A percentile compares a stretch with the other conserved stretches of the same genome.
Conservation (phyloP, 2,113 vertebrate genomes). For the Panthera uncia region DNA sequence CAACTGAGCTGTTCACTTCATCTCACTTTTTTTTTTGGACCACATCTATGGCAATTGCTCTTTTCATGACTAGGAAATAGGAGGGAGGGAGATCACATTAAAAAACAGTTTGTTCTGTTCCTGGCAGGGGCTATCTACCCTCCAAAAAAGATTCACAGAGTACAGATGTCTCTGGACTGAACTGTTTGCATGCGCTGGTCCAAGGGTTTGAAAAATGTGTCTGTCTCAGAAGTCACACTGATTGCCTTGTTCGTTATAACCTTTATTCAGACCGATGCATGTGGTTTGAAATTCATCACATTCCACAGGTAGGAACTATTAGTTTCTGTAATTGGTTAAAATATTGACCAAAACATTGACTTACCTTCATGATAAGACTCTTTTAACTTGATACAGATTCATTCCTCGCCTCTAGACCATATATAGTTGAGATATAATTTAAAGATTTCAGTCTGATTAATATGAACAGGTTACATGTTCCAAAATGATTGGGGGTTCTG, state of each 20-base stretch:
- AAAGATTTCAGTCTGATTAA: conserved; percentile 11
- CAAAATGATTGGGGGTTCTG: neutral
- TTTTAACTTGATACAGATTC: neutral
- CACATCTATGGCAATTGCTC: conserved; percentile 48
- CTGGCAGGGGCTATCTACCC: conserved; percentile 23
- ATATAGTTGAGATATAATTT: neutral
- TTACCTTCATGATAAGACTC: conserved; percentile 41
- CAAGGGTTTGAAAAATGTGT: conserved; percentile 58
- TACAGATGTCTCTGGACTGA: conserved; percentile 60
- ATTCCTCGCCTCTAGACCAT: neutral
- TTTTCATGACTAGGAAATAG: conserved; percentile 55
- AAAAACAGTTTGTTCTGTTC: conserved; percentile 69
- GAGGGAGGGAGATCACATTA: conserved; percentile 34
- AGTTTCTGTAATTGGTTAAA: conserved; percentile 18
- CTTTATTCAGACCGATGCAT: conserved; percentile 21
- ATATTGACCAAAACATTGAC: neutral
- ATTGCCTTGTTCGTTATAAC: conserved; percentile 59
- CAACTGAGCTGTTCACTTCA: conserved; percentile 41
- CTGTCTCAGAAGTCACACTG: conserved; percentile 60
- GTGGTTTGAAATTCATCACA: conserved; percentile 8
- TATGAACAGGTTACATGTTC: neutral
- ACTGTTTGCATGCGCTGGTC: neutral
- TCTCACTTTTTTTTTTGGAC: conserved; percentile 55
- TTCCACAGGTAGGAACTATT: neutral
- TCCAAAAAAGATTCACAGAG: conserved; percentile 37